Evolutionary conservation across 2,888 invertebrate genomes (phyloP), one percentile per base, ranked within the genome.

Genomic region (Pocota personata): DNA sequence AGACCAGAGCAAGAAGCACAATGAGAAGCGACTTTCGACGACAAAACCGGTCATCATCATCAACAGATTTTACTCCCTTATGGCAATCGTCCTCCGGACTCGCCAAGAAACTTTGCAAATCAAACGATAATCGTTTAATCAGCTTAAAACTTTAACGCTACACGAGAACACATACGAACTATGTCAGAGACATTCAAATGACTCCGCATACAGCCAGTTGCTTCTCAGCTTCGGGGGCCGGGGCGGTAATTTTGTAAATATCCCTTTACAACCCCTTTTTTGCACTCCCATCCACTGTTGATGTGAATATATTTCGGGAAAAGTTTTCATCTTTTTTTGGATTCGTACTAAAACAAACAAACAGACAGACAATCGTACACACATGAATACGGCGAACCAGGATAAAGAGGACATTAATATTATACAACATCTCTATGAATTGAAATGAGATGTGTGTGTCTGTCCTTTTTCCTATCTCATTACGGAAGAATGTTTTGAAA

Each of bases 91-190:
- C 46, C 37, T 16, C 43, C 12, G 32, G 50, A 52, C 46, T 75
- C 62, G 52, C 57, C 67, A 80, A 78, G 67, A 73, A 86, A 80
- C 84, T 80, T 80, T 76, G 35, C 84, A 76, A 82, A 86, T 76
- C 75, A 80, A 86, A 78, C 60, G 64, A 83, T 83, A 83, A 83
- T 83, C 82, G 72, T 72, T 77, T 83, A 83, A 83, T 83, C 82
- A 83, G 82, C 82, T 83, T 83, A 83, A 83, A 78, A 83, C 66
- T 83, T 77, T 72, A 32, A 60, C 10, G 27, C 66, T 72, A 72
- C 64, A 57, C 62, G 35, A 71, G 37, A 35, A 37, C 30, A 73
- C 55, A 66, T 35, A 10, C 32, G 19, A 75, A 66, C 35, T 75
- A 16, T 40, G 64, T 64, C 75, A 64, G 43, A 46, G 55, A 75